These are phyloP conservation scores for Acrobasis suavella DNA, from an alignment of 2,888 invertebrate species.

Conservation along the genomic window DNA sequence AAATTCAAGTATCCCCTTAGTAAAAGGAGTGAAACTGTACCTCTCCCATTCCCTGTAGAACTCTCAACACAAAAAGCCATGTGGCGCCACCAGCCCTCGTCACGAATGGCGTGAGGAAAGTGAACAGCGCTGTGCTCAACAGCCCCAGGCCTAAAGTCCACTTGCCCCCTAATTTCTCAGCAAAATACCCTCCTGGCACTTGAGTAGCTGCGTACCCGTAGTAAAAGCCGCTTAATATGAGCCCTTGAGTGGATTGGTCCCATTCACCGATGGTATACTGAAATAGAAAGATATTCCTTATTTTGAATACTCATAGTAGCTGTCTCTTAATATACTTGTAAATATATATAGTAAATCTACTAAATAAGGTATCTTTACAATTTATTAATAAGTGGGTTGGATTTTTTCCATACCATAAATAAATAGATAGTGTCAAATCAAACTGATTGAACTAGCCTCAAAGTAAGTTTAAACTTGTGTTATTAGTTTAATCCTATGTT, in stretches of 20 bases:
- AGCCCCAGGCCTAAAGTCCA: conserved; percentile 92
- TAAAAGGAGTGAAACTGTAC: conserved; percentile 48
- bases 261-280: conserved; percentile 83
- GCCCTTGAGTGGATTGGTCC: conserved; percentile 87
- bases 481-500: no score
- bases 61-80: conserved; percentile 81
- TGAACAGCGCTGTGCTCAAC: conserved; percentile 90
- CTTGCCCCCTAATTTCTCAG: conserved; percentile 93
- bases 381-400: no score
- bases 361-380: no score
- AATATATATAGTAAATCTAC: no score
- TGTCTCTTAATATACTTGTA: no score
- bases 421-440: no score
- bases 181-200: conserved; percentile 91
- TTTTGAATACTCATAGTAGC: background rate
- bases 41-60: conserved; percentile 91
- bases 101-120: conserved; percentile 89
- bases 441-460: no score
- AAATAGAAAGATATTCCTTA: conserved; percentile 34
- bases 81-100: conserved; percentile 80
- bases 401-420: no score
- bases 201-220: conserved; percentile 93
- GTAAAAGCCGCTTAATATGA: conserved; percentile 91
- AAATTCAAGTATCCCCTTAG: no score
- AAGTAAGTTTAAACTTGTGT: no score